Evolutionary conservation across 1,140 invertebrate species (phyloP), one percentile per base, ranked within the genome.

Genomic region (Drosophila serrata): DNA sequence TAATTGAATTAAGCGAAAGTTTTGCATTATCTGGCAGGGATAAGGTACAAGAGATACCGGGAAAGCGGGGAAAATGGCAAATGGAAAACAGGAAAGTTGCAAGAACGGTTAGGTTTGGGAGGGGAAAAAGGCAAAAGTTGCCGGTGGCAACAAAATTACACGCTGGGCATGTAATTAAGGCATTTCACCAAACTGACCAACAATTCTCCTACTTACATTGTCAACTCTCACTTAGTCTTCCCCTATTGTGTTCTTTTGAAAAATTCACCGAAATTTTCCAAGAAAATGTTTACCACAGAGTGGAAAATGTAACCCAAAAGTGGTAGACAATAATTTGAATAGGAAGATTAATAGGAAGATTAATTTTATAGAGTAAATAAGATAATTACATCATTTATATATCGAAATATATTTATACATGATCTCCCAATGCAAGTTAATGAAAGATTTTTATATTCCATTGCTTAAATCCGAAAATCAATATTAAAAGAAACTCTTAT

Each of bases 1-100:
- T 80, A 88, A 87, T 84, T 88, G 84, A 87, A 87, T 82, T 69
- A 79, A 62, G 22, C 58, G 31, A 48, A 82, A 86, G 81, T 79
- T 79, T 79, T 43, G 61, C 67, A 88, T 76, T 76, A 87, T 82
- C 65, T 22, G 63, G 29, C 46, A 9, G 43, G 3, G n/a, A n/a
- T 11, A 29, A 27, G 19, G 39, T 5, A 8, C 3, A 5, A 8
- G 42, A 8, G 24, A 15, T 2, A 11, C 9, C 4, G 37, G 39
- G 27, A 59, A 61, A 8, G 2, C 9, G 5, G 7, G 48, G 39
- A 39, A 69, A 75, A 65, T 31, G 19, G 29, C 31, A 75, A 67
- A 74, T 43, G 59, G 45, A 75, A 62, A 49, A 24, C 24, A 22
- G 31, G 12, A 53, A 22, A 53, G 19, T 53, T 31, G 2, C 31